Percentiles rank a stretch among this genome's conserved stretches.
Conservation (phyloP, 2,113 vertebrate species). For the Vulpes ferrilata region DNA sequence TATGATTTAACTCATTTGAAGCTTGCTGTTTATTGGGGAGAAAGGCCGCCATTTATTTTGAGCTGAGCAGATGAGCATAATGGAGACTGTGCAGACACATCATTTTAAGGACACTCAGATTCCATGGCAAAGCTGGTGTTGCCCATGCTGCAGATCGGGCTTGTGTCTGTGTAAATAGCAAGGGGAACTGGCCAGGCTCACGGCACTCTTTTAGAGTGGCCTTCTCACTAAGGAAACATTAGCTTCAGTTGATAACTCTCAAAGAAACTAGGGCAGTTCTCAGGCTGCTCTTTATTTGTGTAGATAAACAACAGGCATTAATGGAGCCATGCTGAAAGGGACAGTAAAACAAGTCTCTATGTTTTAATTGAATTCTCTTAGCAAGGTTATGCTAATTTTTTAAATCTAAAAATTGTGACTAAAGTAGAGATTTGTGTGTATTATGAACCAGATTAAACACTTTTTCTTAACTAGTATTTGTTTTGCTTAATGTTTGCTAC, state of each 20-base stretch:
- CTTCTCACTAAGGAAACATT: constrained; percentile 64
- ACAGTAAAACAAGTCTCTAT: constrained; percentile 43
- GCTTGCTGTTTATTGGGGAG: neutral
- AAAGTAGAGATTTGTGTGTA: neutral
- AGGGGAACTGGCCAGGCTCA: neutral
- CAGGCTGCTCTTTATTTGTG: constrained; percentile 58
- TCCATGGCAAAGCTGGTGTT: neutral
- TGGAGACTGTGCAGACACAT: neutral
- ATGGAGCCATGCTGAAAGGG: constrained; percentile 37
- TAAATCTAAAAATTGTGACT: neutral
- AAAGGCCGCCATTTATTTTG: neutral
- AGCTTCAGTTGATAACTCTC: constrained; percentile 66
- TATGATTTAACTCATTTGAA: neutral
- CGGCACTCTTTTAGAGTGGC: neutral
- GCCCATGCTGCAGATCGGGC: neutral
- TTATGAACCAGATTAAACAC: constrained; percentile 23
- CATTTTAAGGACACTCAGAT: neutral
- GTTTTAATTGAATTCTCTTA: constrained; percentile 56
- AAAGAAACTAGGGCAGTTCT: constrained; percentile 79
- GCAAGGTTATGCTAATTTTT: constrained; percentile 48
- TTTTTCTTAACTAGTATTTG: constrained; percentile 28
- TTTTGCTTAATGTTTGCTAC: constrained; percentile 40
- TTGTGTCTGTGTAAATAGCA: neutral
- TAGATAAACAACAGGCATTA: constrained; percentile 65
- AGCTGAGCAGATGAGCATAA: neutral